Conservation (phyloP, 2,113 vertebrate species). For the Dasyurus viverrinus region DNA sequence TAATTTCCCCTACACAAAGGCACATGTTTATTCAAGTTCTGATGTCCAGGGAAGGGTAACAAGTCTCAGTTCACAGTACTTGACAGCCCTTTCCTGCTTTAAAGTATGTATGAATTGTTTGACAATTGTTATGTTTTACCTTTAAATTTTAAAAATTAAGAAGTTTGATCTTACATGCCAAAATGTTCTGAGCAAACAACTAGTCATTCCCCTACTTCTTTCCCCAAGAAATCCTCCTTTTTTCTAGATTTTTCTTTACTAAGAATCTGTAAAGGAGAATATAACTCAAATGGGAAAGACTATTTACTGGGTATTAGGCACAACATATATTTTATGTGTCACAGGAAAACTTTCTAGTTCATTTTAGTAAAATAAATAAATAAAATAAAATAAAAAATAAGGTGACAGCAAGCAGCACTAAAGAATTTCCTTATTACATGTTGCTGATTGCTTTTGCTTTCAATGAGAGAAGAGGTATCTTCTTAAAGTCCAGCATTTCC, state of each 20-base stretch:
- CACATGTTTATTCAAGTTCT: not conserved
- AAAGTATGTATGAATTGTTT: not conserved
- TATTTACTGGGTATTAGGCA: slow-evolving; percentile 21
- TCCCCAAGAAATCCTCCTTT: not conserved
- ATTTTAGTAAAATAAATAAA: slow-evolving; percentile 12
- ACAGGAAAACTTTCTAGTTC: slow-evolving; percentile 29
- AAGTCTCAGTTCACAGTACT: not conserved
- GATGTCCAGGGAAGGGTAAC: not conserved
- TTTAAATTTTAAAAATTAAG: not conserved
- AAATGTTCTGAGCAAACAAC: not conserved
- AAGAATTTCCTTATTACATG: slow-evolving; percentile 30
- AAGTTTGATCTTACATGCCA: not conserved
- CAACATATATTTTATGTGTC: slow-evolving; percentile 8
- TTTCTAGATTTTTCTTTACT: not conserved
- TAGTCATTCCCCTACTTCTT: not conserved
- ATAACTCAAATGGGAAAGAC: slow-evolving; percentile 36
- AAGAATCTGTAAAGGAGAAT: not conserved
- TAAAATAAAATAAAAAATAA: not conserved
- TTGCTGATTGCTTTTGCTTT: slow-evolving; percentile 61
- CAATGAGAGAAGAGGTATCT: slow-evolving; percentile 34
- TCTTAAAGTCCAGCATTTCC: slow-evolving; percentile 34
- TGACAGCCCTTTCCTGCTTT: not conserved
- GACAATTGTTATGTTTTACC: not conserved
- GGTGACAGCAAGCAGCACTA: slow-evolving; percentile 17
- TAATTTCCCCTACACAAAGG: not conserved